Evolutionary conservation across 2,888 invertebrate genomes (phyloP).

Genomic region (Eilema sororculum): DNA sequence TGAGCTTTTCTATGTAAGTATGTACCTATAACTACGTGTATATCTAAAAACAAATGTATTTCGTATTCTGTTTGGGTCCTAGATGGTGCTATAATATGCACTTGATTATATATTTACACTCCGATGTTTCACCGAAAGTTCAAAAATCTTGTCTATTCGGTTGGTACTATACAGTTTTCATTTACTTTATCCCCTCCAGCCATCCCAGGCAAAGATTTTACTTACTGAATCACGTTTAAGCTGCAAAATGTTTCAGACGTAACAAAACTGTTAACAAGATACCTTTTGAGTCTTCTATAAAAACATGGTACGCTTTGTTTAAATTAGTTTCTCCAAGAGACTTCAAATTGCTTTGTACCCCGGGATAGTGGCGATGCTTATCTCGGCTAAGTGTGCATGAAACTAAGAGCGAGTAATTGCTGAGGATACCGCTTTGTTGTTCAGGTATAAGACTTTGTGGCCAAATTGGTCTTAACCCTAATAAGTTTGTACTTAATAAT

Average conservation of each 20-base stretch:
- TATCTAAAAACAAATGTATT: too few species aligned
- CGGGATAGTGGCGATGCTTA: conserved; percentile 28
- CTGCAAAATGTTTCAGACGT: conserved; percentile 19
- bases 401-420: conserved; percentile 23
- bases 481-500: neutral
- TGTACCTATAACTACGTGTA: too few species aligned
- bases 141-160: too few species aligned
- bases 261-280: conserved; percentile 18
- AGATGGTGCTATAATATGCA: too few species aligned
- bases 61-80: too few species aligned
- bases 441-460: neutral
- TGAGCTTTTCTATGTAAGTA: neutral
- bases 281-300: conserved; percentile 24
- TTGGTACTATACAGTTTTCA: too few species aligned
- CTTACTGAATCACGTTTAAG: conserved; percentile 24
- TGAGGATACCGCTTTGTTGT: conserved; percentile 10
- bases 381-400: conserved; percentile 12
- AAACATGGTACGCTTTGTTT: conserved; percentile 35
- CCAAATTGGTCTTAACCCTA: neutral
- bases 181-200: too few species aligned
- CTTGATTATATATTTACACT: too few species aligned
- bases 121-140: too few species aligned
- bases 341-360: conserved; percentile 45
- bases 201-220: conserved; percentile 11
- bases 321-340: conserved; percentile 40